phyloP scores from a whole-genome alignment of 2,888 invertebrate genomes.

The Parasteatoda lunata region DNA sequence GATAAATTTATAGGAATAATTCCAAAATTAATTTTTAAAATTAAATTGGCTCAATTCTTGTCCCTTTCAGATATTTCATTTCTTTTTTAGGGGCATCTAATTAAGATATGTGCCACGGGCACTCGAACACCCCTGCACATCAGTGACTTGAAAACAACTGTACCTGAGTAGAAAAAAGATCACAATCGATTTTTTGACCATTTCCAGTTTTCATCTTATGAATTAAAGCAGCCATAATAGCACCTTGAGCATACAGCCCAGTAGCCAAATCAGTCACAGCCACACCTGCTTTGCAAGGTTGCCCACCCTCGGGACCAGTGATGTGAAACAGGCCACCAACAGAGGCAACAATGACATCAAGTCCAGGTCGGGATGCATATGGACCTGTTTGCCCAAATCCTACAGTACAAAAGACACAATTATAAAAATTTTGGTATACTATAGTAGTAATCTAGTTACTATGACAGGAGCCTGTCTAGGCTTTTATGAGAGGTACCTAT shows the following conservation, averaged over 20 bases:
- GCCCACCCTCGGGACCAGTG: slow-evolving; percentile 88
- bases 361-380: slow-evolving; percentile 90
- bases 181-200: slow-evolving; percentile 95
- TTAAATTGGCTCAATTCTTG: too few species aligned
- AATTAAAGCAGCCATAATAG: slow-evolving; percentile 91
- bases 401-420: slow-evolving; percentile 68
- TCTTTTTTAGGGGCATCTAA: too few species aligned
- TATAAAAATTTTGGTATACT: too few species aligned
- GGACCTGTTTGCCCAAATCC: slow-evolving; percentile 92
- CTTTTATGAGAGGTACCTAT: too few species aligned
- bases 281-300: slow-evolving; percentile 92
- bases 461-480: too few species aligned
- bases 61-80: too few species aligned
- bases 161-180: slow-evolving; percentile 92
- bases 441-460: too few species aligned
- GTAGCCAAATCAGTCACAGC: slow-evolving; percentile 95
- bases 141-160: neutral
- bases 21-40: too few species aligned
- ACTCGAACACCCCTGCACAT: too few species aligned
- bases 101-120: too few species aligned
- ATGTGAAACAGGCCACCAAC: slow-evolving; percentile 91
- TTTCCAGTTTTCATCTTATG: slow-evolving; percentile 84
- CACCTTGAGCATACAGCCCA: slow-evolving; percentile 94
- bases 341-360: slow-evolving; percentile 95
- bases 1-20: too few species aligned